Conservation (phyloP, 2,888 invertebrate species). For the Subacronicta megacephala region DNA sequence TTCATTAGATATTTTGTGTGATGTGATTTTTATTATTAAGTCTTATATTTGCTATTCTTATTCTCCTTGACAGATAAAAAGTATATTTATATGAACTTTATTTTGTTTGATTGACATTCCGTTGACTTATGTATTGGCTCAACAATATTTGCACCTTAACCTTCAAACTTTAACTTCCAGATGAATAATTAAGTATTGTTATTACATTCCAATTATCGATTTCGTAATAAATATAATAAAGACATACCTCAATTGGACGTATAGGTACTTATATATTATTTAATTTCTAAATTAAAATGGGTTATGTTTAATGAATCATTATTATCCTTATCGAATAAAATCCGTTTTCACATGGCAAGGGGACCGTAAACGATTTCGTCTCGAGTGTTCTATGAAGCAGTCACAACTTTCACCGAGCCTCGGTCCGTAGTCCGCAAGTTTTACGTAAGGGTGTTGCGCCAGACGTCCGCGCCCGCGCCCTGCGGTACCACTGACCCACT, state of each 20-base stretch:
- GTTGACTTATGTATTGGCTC: not conserved
- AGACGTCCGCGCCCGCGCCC: constrained; percentile 81
- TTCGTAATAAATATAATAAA: too few relatives aligned
- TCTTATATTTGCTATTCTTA: too few relatives aligned
- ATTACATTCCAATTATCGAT: too few relatives aligned
- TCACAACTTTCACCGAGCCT: constrained; percentile 82
- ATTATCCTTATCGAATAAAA: constrained; percentile 40
- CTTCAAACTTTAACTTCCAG: too few relatives aligned
- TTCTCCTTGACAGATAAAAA: too few relatives aligned
- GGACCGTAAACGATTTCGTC: constrained; percentile 63
- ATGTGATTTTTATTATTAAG: too few relatives aligned
- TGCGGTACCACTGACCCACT: constrained; percentile 88
- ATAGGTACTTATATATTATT: too few relatives aligned
- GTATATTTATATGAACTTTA: too few relatives aligned
- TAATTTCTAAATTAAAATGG: not conserved
- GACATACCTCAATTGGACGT: too few relatives aligned
- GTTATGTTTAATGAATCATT: constrained; percentile 13
- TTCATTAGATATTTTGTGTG: too few relatives aligned
- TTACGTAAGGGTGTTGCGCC: constrained; percentile 89
- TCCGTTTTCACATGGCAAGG: constrained; percentile 50
- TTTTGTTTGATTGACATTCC: not conserved
- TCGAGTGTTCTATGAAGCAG: constrained; percentile 75
- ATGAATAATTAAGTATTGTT: too few relatives aligned
- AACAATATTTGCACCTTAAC: not conserved
- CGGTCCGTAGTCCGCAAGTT: constrained; percentile 72